Conservation (phyloP, 1,140 invertebrate genomes). For the Sipha flava region DNA sequence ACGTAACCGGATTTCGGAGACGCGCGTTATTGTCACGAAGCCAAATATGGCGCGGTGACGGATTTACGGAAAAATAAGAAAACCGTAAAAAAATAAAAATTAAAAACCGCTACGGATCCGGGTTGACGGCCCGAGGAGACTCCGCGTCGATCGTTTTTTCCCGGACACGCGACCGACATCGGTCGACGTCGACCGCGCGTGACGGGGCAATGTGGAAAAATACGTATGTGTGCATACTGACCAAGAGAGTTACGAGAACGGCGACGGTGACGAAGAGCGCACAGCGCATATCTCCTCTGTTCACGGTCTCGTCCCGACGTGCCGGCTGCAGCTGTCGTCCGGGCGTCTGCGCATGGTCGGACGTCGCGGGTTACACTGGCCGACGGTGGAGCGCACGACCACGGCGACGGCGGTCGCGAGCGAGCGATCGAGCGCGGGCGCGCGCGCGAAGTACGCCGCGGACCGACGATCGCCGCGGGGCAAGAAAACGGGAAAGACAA, state of each 20-base stretch:
- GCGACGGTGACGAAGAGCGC: background rate
- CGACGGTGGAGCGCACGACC: background rate
- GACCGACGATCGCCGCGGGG: background rate
- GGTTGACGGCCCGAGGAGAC: too few species aligned
- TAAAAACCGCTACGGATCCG: too few species aligned
- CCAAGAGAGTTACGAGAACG: background rate
- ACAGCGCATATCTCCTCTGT: background rate
- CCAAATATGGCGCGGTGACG: background rate
- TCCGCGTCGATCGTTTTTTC: too few species aligned
- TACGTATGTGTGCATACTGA: too few species aligned
- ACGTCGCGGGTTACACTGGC: slow-evolving; percentile 15
- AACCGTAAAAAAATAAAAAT: background rate
- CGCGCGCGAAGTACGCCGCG: background rate
- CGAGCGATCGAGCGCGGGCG: background rate
- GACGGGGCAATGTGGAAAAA: too few species aligned
- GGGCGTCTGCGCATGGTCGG: slow-evolving; percentile 9
- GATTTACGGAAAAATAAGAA: background rate
- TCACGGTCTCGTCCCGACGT: slow-evolving; percentile 18
- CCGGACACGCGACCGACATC: too few species aligned
- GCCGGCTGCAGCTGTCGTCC: slow-evolving; percentile 4
- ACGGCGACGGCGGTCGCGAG: background rate
- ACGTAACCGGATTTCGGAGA: slow-evolving; percentile 1
- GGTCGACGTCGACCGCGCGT: too few species aligned
- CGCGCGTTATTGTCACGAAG: background rate
- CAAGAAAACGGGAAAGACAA: background rate